Evolutionary conservation across 2,888 invertebrate genomes (phyloP), one percentile per base, ranked within the genome.

Genomic region (Phragmatobia fuliginosa): DNA sequence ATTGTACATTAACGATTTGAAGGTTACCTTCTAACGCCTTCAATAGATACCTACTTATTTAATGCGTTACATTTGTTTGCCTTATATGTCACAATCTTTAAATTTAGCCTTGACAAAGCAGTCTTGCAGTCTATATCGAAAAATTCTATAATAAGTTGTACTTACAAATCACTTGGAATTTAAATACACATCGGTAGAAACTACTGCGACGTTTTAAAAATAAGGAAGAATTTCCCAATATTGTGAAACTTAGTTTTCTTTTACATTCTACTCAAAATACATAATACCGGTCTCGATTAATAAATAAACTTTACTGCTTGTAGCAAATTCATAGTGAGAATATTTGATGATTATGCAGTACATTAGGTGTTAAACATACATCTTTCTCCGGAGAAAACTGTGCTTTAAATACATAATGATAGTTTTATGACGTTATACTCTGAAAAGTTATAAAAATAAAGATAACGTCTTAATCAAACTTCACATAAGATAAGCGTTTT

Each of bases 401-500:
- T n/a, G 68, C 60, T 65, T 72, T 62, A 69, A 74, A 72, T 73
- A 62, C 65, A 63, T 75, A 75, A 72, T 75, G 66, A 65, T 63
- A 60, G 60, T 73, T 73, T 71, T 69, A 70, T 33, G 45, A 67
- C 73, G 64, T 82, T 60, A 71, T 67, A 78, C 58, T 70, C 68
- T 74, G 33, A 75, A 82, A 72, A 59, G 56, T 45, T 25, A 73
- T 68, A 72, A 75, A 78, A 80, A 16, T 45, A 59, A 75, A 81
- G 77, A 80, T 82, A 81, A 75, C 70, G 38, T 56, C 63, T 64
- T 79, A 75, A 81, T 75, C 66, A 75, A 72, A 74, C 67, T 60
- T 72, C 67, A 67, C 70, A 71, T 56, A 63, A 70, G 77, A 77
- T 81, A 73, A 77, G 68, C 70, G 77, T 79, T 49, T 82, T 83